These are phyloP conservation scores for Regulus satrapa DNA, from an alignment of 2,113 vertebrate species.

Conservation along the genomic window DNA sequence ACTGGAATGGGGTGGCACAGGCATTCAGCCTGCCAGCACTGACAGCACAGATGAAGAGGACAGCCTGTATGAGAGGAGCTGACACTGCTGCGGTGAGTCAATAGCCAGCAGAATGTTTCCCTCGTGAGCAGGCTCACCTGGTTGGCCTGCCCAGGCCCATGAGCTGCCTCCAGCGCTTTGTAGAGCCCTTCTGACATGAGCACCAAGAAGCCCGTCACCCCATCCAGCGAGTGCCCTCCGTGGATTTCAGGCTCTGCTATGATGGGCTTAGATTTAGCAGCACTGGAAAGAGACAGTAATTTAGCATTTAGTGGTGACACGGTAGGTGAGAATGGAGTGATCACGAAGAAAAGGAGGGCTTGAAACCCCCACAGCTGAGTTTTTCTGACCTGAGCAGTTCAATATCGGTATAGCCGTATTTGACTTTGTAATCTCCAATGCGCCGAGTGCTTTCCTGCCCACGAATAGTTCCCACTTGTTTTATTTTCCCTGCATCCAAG, in stretches of 20 bases:
- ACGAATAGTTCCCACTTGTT: conserved; percentile 85
- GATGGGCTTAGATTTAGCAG: conserved; percentile 88
- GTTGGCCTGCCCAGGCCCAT: conserved; percentile 94
- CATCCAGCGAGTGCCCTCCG: conserved; percentile 83
- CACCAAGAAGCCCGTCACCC: conserved; percentile 89
- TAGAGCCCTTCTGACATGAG: conserved; percentile 97
- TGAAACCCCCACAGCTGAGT: not conserved
- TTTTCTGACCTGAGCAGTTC: conserved; percentile 88
- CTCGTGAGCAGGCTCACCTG: conserved; percentile 76
- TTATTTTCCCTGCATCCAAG: conserved; percentile 85
- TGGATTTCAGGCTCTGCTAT: conserved; percentile 94
- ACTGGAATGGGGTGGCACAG: not conserved
- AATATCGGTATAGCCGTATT: conserved; percentile 91
- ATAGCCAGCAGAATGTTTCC: not conserved
- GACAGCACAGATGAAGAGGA: not conserved
- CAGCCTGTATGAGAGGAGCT: not conserved
- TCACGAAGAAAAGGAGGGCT: not conserved
- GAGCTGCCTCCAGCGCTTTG: conserved; percentile 92
- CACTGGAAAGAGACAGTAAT: conserved; percentile 61
- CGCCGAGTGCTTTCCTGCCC: conserved; percentile 93
- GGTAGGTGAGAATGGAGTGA: not conserved
- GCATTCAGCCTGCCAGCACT: not conserved
- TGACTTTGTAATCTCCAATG: conserved; percentile 94
- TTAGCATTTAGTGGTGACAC: not conserved
- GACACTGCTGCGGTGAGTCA: not conserved